Percentiles rank a stretch among this genome's conserved stretches.
These are phyloP conservation scores for Spicauda simplicius DNA, from an alignment of 2,888 invertebrate genomes.

Conservation along the genomic window DNA sequence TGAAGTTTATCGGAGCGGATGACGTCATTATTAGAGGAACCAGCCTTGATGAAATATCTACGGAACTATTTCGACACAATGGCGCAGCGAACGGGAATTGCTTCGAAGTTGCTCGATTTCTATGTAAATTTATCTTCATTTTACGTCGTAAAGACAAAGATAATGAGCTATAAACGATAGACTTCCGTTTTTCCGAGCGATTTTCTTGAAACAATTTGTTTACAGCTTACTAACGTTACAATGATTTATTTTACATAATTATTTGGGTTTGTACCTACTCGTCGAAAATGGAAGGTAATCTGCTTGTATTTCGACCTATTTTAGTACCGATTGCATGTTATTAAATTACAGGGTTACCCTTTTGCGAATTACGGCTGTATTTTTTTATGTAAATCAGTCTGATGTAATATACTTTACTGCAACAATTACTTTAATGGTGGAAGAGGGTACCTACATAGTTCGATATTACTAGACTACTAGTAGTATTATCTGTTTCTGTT, in stretches of 20 bases:
- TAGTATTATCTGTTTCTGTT: too few species aligned
- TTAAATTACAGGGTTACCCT: too few species aligned
- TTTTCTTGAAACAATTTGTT: slow-evolving; percentile 3
- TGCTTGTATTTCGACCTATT: neutral
- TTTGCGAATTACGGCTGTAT: too few species aligned
- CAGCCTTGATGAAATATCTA: slow-evolving; percentile 56
- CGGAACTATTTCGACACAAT: slow-evolving; percentile 61
- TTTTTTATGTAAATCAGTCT: too few species aligned
- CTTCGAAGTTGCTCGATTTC: slow-evolving; percentile 57
- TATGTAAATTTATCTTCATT: slow-evolving; percentile 61
- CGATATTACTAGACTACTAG: too few species aligned
- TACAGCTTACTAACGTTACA: neutral
- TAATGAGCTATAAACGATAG: slow-evolving; percentile 22
- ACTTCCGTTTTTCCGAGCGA: slow-evolving; percentile 1
- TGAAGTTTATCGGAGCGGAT: slow-evolving; percentile 1
- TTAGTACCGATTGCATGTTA: neutral
- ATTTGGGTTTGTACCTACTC: too few species aligned
- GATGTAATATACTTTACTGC: too few species aligned
- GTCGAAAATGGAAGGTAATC: too few species aligned
- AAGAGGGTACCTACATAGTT: too few species aligned
- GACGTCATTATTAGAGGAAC: slow-evolving; percentile 14
- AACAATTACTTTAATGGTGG: too few species aligned
- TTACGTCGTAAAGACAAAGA: slow-evolving; percentile 13
- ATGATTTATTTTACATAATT: neutral
- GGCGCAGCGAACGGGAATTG: slow-evolving; percentile 54